A percentile compares a stretch with the other conserved stretches of the same genome.
Evolutionary conservation across 2,797 vertebrate species (phyloP).

Genomic region (Danio jaintianensis): DNA sequence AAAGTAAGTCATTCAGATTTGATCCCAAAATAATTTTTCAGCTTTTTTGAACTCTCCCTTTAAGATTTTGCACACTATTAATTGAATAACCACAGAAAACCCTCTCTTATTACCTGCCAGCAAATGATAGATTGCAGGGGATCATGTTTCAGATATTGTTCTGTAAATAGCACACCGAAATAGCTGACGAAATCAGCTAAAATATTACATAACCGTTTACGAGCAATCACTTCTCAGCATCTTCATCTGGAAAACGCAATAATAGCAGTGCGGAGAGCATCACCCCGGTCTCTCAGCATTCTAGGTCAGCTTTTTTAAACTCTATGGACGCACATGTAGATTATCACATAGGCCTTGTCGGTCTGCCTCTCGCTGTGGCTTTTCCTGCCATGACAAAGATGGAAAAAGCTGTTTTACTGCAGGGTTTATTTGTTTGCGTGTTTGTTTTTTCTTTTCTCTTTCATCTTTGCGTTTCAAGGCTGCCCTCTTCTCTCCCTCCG

Average conservation of each 20-base stretch:
- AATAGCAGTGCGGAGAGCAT: conserved; percentile 8
- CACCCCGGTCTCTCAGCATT: conserved; percentile 10
- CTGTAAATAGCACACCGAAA: conserved; percentile 53
- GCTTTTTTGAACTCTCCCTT: background rate
- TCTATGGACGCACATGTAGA: conserved; percentile 2
- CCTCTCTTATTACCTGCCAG: conserved; percentile 14
- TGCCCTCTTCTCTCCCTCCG: conserved; percentile 72
- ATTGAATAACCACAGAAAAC: conserved; percentile 43
- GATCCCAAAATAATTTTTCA: background rate
- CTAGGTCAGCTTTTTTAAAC: conserved; percentile 38
- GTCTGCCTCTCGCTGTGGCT: conserved; percentile 30
- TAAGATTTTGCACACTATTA: conserved; percentile 2
- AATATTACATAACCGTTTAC: conserved; percentile 39
- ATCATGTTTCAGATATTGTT: conserved; percentile 48
- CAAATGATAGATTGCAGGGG: conserved; percentile 23
- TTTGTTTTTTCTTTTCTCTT: conserved; percentile 79
- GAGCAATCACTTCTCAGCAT: conserved; percentile 34
- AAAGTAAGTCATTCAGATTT: background rate
- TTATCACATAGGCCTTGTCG: conserved; percentile 42
- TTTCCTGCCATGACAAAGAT: conserved; percentile 67
- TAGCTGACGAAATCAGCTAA: conserved; percentile 50
- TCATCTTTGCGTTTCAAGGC: conserved; percentile 82
- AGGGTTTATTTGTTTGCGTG: conserved; percentile 78
- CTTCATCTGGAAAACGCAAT: conserved; percentile 17
- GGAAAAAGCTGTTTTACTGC: conserved; percentile 79